Evolutionary conservation across 2,113 vertebrate species (phyloP).

Genomic region (Acanthochromis polyacanthus): DNA sequence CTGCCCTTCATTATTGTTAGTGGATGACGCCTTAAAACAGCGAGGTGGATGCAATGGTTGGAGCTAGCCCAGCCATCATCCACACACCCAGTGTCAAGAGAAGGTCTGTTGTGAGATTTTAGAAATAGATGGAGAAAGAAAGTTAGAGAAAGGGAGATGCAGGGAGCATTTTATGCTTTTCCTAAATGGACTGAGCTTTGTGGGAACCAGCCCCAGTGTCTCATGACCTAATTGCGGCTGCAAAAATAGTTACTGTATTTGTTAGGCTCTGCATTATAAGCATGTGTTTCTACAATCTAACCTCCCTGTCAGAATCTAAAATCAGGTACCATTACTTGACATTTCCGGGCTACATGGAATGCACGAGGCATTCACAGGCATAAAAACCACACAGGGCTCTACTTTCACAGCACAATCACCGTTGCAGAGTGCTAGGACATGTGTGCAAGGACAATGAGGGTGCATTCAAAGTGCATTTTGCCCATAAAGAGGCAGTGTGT

Average conservation of each 20-base stretch:
- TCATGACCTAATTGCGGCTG: constrained; percentile 61
- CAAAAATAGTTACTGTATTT: constrained; percentile 56
- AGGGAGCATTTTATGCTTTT: constrained; percentile 21
- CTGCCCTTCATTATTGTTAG: constrained; percentile 6
- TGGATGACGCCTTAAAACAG: constrained; percentile 6
- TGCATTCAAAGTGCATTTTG: constrained; percentile 29
- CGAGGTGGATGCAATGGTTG: constrained; percentile 6
- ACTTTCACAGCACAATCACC: constrained; percentile 45
- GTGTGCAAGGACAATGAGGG: constrained; percentile 45
- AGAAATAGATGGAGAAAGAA: constrained; percentile 7
- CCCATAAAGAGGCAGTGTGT: constrained; percentile 34
- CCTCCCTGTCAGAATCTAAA: constrained; percentile 31
- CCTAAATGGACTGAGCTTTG: constrained; percentile 52
- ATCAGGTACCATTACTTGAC: constrained; percentile 38
- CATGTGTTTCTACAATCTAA: constrained; percentile 39
- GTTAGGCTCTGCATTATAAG: constrained; percentile 41
- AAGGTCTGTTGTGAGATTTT: constrained; percentile 20
- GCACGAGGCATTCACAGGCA: constrained; percentile 37
- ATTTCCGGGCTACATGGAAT: constrained; percentile 51
- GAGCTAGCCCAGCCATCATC: constrained; percentile 13
- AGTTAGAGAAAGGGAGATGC: constrained; percentile 1
- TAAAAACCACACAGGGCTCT: constrained; percentile 18
- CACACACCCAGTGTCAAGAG: constrained; percentile 4
- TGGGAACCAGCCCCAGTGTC: constrained; percentile 43
- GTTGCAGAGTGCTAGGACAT: constrained; percentile 34